A percentile compares a stretch with the other conserved stretches of the same genome.
Conservation (phyloP, 2,888 invertebrate genomes). For the Xylocampa areola region DNA sequence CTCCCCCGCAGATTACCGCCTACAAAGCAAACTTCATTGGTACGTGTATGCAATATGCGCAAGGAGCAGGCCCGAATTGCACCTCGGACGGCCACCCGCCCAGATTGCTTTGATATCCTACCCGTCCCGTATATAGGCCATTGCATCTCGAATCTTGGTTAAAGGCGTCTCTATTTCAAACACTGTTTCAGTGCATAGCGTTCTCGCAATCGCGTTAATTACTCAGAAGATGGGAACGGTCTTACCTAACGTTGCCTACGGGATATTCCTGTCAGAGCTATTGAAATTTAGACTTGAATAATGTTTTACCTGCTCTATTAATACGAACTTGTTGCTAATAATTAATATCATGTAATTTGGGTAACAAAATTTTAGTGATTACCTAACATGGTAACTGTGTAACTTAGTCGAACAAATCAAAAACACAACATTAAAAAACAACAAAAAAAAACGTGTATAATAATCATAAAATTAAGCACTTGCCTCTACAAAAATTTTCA, state of each 20-base stretch:
- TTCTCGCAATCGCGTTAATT: slow-evolving; percentile 80
- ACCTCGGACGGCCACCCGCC: slow-evolving; percentile 74
- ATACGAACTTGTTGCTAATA: slow-evolving; percentile 5
- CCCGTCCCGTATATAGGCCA: slow-evolving; percentile 74
- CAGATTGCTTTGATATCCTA: slow-evolving; percentile 87
- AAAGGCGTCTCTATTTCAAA: slow-evolving; percentile 73
- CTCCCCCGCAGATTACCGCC: slow-evolving; percentile 89
- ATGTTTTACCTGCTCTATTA: slow-evolving; percentile 28
- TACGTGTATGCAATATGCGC: slow-evolving; percentile 90
- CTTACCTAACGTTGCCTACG: slow-evolving; percentile 54
- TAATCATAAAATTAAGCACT: too few relatives aligned
- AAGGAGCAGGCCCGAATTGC: slow-evolving; percentile 86
- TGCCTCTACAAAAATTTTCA: too few relatives aligned
- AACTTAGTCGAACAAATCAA: background rate
- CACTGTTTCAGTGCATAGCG: slow-evolving; percentile 64
- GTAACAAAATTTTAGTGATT: too few relatives aligned
- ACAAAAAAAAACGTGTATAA: too few relatives aligned
- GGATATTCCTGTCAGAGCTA: slow-evolving; percentile 37
- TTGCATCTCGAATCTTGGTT: slow-evolving; percentile 77
- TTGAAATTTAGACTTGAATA: slow-evolving; percentile 32
- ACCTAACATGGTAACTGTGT: too few relatives aligned
- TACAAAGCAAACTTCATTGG: slow-evolving; percentile 90
- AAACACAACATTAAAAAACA: background rate
- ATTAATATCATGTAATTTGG: background rate
- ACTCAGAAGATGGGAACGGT: slow-evolving; percentile 66